These are phyloP conservation scores for Anhinga anhinga DNA, from an alignment of 2,113 vertebrate species.

Conservation along the genomic window DNA sequence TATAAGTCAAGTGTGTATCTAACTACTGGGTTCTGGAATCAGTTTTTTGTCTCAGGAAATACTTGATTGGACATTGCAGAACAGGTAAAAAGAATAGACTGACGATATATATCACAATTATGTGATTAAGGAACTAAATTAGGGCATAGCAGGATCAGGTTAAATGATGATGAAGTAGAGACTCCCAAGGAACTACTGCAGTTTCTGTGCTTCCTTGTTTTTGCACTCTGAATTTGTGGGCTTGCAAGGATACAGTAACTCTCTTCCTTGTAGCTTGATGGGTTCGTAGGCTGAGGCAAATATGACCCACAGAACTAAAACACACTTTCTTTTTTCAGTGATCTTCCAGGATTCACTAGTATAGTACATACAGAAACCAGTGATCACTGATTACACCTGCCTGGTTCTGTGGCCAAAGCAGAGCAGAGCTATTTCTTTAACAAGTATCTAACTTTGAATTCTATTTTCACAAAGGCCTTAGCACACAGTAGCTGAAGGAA, in stretches of 20 bases:
- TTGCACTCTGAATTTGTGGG: not conserved
- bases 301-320: not conserved
- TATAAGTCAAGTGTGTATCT: not conserved
- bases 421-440: not conserved
- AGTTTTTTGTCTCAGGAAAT: not conserved
- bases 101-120: not conserved
- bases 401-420: not conserved
- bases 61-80: not conserved
- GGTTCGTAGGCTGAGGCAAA: not conserved
- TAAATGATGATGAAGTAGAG: not conserved
- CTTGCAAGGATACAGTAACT: not conserved
- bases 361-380: not conserved
- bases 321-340: not conserved
- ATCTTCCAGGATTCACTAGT: not conserved
- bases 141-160: not conserved
- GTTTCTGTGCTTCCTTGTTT: not conserved
- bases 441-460: not conserved
- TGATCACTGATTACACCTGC: not conserved
- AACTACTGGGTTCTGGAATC: not conserved
- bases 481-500: not conserved
- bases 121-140: not conserved
- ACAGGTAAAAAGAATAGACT: not conserved
- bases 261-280: not conserved
- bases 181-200: not conserved
- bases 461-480: not conserved